Evolutionary conservation across 2,797 vertebrate species (phyloP).

Genomic region (Discoglossus pictus): DNA sequence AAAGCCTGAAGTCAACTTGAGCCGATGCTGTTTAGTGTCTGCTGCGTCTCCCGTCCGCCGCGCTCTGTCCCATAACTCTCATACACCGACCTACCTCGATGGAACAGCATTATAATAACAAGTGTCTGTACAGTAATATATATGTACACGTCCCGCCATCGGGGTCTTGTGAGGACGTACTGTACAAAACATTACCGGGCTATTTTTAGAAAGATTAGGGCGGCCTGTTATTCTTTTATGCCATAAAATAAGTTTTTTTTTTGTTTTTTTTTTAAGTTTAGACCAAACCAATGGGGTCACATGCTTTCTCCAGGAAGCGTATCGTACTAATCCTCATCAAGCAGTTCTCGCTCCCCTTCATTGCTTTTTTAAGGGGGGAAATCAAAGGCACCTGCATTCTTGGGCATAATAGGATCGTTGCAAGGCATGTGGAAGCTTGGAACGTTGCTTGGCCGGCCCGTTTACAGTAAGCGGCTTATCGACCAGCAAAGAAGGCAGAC

Average conservation of each 20-base stretch:
- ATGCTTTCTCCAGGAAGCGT: neutral
- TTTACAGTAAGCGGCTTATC: constrained; percentile 7
- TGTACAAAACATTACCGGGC: neutral
- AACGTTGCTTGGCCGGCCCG: neutral
- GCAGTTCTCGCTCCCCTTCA: constrained; percentile 15
- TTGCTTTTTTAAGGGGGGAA: constrained; percentile 3
- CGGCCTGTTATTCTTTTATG: constrained; percentile 12
- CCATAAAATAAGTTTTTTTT: constrained; percentile 33
- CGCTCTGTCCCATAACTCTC: neutral
- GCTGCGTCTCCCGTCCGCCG: neutral
- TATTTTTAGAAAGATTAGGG: constrained; percentile 27
- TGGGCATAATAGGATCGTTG: constrained; percentile 12
- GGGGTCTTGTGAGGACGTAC: constrained; percentile 21
- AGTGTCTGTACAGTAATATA: neutral
- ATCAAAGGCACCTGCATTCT: constrained; percentile 36
- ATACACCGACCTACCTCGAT: neutral
- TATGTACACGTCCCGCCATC: neutral
- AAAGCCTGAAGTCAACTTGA: too few species aligned
- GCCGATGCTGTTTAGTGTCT: neutral
- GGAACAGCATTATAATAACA: neutral
- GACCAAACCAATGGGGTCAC: constrained; percentile 17
- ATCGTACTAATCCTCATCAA: constrained; percentile 22
- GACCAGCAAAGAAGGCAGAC: too few species aligned
- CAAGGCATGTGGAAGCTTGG: neutral
- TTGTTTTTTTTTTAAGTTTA: constrained; percentile 23